phyloP scores from a whole-genome alignment of 2,113 vertebrate genomes.

The Cryptotis parvus region DNA sequence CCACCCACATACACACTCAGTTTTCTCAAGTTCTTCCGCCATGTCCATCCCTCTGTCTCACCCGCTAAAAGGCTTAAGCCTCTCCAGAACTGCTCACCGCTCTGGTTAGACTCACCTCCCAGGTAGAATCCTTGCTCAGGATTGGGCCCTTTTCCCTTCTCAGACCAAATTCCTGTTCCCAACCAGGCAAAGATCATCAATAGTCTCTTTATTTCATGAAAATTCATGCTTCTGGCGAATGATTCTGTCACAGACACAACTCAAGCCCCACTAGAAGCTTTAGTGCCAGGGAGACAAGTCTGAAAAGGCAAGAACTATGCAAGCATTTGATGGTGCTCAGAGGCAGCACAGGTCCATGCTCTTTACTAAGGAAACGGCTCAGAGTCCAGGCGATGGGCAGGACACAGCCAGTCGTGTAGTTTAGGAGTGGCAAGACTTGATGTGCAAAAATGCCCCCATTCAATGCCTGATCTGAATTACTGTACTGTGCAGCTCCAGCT shows the following conservation, averaged over 20 bases:
- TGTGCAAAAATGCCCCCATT: constrained; percentile 29
- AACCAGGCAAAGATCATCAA: constrained; percentile 18
- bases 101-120: background rate
- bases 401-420: background rate
- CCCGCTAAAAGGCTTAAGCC: background rate
- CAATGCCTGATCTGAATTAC: constrained; percentile 49
- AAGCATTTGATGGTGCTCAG: constrained; percentile 39
- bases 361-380: background rate
- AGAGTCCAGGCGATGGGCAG: background rate
- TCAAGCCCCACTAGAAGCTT: constrained; percentile 26
- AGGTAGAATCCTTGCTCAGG: background rate
- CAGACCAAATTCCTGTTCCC: constrained; percentile 12
- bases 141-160: background rate
- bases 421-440: constrained; percentile 39
- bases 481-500: constrained; percentile 57
- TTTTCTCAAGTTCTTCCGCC: background rate
- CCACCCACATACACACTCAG: too few species aligned
- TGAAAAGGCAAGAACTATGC: constrained; percentile 63
- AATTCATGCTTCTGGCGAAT: background rate
- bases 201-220: background rate
- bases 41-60: background rate
- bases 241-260: background rate
- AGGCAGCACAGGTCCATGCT: background rate
- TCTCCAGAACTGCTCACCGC: background rate
- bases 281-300: background rate